Evolutionary conservation across 2,888 invertebrate genomes (phyloP).

Genomic region (Bembecia ichneumoniformis): DNA sequence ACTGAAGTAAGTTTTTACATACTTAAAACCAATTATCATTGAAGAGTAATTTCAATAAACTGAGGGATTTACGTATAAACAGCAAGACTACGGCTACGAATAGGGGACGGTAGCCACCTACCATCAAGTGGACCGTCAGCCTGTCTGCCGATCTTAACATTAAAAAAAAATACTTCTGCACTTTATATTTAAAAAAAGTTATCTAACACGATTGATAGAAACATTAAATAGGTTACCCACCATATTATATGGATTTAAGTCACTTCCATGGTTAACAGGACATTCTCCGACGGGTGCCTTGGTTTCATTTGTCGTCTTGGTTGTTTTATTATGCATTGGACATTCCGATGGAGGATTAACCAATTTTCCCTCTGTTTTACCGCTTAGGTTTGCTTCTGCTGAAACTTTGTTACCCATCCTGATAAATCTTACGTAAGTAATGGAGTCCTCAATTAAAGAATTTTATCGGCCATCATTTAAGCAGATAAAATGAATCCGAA

Average conservation of each 20-base stretch:
- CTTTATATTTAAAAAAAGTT: not conserved
- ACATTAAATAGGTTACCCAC: slow-evolving; percentile 35
- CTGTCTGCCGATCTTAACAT: too few relatives aligned
- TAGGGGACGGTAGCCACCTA: too few relatives aligned
- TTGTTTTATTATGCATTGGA: slow-evolving; percentile 82
- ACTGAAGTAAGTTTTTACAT: not conserved
- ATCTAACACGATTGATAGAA: too few relatives aligned
- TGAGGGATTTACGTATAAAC: too few relatives aligned
- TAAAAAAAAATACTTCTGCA: too few relatives aligned
- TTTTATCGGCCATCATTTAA: too few relatives aligned
- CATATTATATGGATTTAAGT: slow-evolving; percentile 90
- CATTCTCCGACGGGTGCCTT: slow-evolving; percentile 73
- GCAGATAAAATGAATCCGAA: too few relatives aligned
- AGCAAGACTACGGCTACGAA: too few relatives aligned
- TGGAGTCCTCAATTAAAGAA: slow-evolving; percentile 12
- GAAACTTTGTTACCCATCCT: slow-evolving; percentile 61
- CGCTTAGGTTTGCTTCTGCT: slow-evolving; percentile 36
- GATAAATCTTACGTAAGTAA: slow-evolving; percentile 47
- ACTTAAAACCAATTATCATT: too few relatives aligned
- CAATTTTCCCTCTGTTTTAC: slow-evolving; percentile 21
- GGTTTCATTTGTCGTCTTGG: slow-evolving; percentile 17
- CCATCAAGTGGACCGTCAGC: too few relatives aligned
- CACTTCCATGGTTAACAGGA: slow-evolving; percentile 76
- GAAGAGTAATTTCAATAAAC: too few relatives aligned
- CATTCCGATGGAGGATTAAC: slow-evolving; percentile 81